phyloP scores from a whole-genome alignment of 2,113 vertebrate species.

The Gulo gulo region DNA sequence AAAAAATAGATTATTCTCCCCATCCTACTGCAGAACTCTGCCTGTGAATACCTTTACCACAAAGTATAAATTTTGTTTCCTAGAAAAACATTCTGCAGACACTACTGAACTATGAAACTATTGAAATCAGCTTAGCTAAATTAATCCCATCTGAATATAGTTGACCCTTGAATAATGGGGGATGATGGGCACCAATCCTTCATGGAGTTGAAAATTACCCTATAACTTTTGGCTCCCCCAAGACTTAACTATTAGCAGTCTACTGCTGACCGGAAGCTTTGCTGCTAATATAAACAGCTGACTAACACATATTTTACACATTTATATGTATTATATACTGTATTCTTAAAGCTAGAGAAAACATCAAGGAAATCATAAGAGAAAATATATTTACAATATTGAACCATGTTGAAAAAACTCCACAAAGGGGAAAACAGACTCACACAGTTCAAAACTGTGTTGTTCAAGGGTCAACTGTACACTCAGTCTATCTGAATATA shows the following conservation, averaged over 20 bases:
- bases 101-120: background rate
- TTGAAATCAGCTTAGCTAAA: slow-evolving; percentile 11
- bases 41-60: background rate
- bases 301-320: background rate
- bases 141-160: background rate
- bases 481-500: background rate
- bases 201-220: background rate
- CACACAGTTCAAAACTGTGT: background rate
- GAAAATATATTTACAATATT: background rate
- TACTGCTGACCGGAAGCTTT: background rate
- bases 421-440: background rate
- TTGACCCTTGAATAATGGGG: background rate
- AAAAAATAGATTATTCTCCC: background rate
- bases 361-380: background rate
- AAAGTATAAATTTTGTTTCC: background rate
- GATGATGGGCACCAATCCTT: background rate
- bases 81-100: background rate
- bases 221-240: background rate
- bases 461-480: background rate
- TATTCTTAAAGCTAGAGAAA: background rate
- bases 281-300: background rate
- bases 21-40: background rate
- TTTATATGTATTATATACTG: background rate
- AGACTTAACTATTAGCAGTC: background rate
- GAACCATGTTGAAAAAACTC: background rate